A percentile compares a stretch with the other conserved stretches of the same genome.
Conservation (phyloP, 2,797 vertebrate species). For the Psittacula derbiana region DNA sequence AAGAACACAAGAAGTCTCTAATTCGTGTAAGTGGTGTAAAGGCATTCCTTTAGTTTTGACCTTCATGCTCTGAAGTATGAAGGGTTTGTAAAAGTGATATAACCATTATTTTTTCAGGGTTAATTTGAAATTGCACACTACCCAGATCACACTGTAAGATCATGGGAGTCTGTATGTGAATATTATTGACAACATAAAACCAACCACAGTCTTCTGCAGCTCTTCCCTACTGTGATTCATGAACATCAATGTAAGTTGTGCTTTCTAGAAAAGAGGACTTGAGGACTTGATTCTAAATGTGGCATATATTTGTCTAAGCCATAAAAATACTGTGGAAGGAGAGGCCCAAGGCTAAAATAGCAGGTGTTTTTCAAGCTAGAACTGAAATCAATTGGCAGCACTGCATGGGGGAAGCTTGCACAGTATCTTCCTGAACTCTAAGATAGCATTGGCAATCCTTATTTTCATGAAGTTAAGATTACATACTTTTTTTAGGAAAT, state of each 20-base stretch:
- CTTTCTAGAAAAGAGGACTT: background rate
- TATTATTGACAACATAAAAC: background rate
- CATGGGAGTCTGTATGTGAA: background rate
- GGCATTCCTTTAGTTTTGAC: background rate
- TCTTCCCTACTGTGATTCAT: background rate
- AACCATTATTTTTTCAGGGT: background rate
- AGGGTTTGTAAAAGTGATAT: background rate
- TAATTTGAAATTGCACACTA: background rate
- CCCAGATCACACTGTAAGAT: background rate
- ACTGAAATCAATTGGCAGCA: background rate
- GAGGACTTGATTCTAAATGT: background rate
- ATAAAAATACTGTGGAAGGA: background rate
- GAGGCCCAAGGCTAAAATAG: background rate
- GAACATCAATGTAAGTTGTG: background rate
- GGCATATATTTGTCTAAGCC: background rate
- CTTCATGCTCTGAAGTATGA: background rate
- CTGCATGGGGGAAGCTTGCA: background rate
- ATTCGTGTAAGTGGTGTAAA: background rate
- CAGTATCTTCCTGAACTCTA: background rate
- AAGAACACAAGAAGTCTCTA: background rate
- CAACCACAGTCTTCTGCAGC: background rate
- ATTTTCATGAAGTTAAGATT: background rate
- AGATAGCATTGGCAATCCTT: background rate
- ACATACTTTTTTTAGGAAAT: background rate
- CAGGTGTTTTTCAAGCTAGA: background rate